A percentile compares a stretch with the other conserved stretches of the same genome.
phyloP scores from a whole-genome alignment of 2,113 vertebrate genomes.

The Pycnonotus jocosus region DNA sequence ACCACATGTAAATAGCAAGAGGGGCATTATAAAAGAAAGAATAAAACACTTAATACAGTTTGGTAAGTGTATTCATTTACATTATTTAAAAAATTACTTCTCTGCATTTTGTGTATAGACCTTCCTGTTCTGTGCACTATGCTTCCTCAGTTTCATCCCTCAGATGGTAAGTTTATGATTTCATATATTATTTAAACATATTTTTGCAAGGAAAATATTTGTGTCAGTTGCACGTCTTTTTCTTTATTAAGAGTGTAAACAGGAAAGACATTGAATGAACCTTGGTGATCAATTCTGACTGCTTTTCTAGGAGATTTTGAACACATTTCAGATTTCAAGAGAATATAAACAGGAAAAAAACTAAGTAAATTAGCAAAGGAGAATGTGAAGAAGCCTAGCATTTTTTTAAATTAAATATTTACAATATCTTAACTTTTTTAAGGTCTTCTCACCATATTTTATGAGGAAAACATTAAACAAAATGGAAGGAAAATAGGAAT shows the following conservation, averaged over 20 bases:
- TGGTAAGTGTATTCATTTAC: not conserved
- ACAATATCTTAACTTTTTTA: not conserved
- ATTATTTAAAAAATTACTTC: not conserved
- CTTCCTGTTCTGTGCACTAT: not conserved
- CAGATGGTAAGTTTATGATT: not conserved
- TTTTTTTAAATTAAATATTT: not conserved
- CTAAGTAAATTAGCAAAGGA: fast-evolving
- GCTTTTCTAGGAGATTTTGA: not conserved
- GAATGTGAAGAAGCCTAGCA: not conserved
- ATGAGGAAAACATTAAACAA: not conserved
- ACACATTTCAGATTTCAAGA: not conserved
- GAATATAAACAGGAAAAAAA: not conserved
- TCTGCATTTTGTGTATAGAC: not conserved
- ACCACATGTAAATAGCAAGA: not conserved
- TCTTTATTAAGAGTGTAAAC: not conserved
- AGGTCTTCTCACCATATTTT: not conserved
- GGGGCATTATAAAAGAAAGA: not conserved
- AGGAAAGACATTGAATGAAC: not conserved
- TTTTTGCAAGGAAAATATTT: not conserved
- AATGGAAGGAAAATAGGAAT: not conserved
- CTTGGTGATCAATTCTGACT: not conserved
- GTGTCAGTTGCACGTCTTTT: not conserved
- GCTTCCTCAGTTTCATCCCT: not conserved
- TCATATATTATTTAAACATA: not conserved
- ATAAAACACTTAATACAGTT: not conserved